Percentiles rank a stretch among this genome's conserved stretches.
phyloP scores from a whole-genome alignment of 2,797 vertebrate species.

The Arctocebus calabarensis region DNA sequence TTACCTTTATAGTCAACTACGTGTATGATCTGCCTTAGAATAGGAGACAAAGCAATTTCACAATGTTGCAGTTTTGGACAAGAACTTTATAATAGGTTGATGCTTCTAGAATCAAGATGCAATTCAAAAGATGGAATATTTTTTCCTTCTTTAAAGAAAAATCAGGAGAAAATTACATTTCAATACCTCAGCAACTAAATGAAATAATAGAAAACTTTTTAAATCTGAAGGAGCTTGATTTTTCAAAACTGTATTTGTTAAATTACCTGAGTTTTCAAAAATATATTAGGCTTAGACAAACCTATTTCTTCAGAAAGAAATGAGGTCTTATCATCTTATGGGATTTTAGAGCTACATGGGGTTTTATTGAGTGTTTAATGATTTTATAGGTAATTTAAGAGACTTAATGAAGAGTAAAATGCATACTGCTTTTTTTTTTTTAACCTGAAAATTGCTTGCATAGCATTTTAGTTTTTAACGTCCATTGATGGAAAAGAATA shows the following conservation, averaged over 20 bases:
- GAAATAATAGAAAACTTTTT: conserved; percentile 37
- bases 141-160: conserved; percentile 44
- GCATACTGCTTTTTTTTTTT: neutral
- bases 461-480: conserved; percentile 28
- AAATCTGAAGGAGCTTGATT: neutral
- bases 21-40: neutral
- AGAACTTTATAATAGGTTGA: neutral
- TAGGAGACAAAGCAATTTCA: neutral
- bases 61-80: neutral
- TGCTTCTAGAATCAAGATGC: neutral
- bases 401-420: conserved; percentile 27
- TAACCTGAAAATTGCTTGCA: neutral
- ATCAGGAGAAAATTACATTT: neutral
- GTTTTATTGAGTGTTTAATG: neutral
- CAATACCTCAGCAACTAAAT: neutral
- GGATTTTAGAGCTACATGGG: neutral
- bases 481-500: neutral
- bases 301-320: neutral
- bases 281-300: neutral
- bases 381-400: conserved; percentile 41
- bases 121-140: neutral
- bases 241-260: neutral
- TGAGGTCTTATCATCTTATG: neutral
- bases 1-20: neutral
- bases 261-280: neutral